Evolutionary conservation across 2,797 vertebrate genomes (phyloP), one percentile per base, ranked within the genome.

Genomic region (Clarias fuscus): DNA sequence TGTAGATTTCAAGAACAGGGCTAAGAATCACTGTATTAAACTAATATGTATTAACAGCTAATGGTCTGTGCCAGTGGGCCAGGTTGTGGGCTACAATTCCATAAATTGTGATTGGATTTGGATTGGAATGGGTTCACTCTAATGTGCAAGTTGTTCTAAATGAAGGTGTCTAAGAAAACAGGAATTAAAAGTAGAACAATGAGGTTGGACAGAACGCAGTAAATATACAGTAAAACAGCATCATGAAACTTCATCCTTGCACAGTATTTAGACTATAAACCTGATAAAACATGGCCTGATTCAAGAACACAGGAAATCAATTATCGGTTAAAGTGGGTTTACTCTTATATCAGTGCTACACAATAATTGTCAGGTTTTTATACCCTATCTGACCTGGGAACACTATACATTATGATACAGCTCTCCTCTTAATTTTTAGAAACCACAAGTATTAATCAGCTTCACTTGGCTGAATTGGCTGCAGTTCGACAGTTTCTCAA

Each of bases 401-500:
- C 30, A 53, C 53, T 67, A 13, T 53, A 53, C 10, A 68, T 10
- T 7, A 17, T 4, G 64, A 43, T 48, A 48, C 43, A 43, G 37
- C 37, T 65, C 22, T 65, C 56, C 48, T 22, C 37, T 22, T 68
- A 5, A 30, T 53, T 48, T 85, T 64, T 37, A 72, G 59, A 80
- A 81, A 11, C 13, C 14, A 7, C 14, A 15, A 30, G 53, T 27
- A 72, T 64, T 73, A 81, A 40, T 85, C 58, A 56, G 61, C 58
- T n/a, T 80, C 65, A 68, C 84, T 68, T 80, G 76, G 76, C 84
- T 56, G 58, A 81, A 30, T 68, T 40, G 7, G 67, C 53, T 76
- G 40, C 61, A 78, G 56, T 33, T 80, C 37, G 27, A 8, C 59
- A 64, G 85, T 58, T 27, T 78, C 72, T 78, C 87, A 88, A 89